phyloP scores from a whole-genome alignment of 2,113 vertebrate species.

The Opisthocomus hoazin region DNA sequence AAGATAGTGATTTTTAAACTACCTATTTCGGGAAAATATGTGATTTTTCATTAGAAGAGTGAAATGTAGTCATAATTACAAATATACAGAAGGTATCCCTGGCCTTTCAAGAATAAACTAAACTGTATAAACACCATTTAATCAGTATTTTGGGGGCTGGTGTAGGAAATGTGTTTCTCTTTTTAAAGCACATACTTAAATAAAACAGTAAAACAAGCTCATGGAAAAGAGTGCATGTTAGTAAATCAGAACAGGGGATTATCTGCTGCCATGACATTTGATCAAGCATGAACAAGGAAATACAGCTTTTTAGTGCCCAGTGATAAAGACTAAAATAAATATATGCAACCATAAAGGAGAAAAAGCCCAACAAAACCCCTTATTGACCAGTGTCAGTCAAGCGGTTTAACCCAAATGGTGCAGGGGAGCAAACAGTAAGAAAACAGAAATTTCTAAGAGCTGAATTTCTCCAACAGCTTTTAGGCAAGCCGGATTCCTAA shows the following conservation, averaged over 20 bases:
- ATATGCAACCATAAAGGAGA: not conserved
- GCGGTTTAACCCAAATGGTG: not conserved
- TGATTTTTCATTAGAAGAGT: not conserved
- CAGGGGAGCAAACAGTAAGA: not conserved
- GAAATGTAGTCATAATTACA: not conserved
- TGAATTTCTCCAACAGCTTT: not conserved
- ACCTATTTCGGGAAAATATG: not conserved
- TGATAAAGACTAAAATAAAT: not conserved
- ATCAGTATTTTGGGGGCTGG: not conserved
- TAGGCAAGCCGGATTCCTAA: not conserved
- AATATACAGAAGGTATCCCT: not conserved
- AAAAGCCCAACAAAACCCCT: not conserved
- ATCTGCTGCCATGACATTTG: not conserved
- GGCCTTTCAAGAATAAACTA: not conserved
- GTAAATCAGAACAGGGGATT: not conserved
- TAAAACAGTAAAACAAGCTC: not conserved
- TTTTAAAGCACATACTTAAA: not conserved
- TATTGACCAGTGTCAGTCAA: not conserved
- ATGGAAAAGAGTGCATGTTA: not conserved
- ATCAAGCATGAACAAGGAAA: not conserved
- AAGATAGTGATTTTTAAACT: not conserved
- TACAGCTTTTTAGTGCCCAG: not conserved
- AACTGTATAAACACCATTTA: not conserved
- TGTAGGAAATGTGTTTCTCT: not conserved
- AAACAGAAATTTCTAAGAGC: not conserved